phyloP scores from a whole-genome alignment of 1,140 invertebrate species.

The Melitaea cinxia region DNA sequence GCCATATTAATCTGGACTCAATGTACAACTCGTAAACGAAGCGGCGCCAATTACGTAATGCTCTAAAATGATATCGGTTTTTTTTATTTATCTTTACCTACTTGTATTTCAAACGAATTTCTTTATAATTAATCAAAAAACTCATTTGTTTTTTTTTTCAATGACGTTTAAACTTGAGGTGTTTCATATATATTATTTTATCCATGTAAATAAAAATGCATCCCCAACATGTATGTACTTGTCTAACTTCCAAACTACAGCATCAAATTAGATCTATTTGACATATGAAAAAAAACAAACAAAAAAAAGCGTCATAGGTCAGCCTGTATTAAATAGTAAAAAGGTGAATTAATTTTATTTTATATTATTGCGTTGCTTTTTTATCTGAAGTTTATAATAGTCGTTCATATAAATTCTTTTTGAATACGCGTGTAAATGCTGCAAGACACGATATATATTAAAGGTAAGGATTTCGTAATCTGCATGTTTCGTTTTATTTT shows the following conservation, averaged over 20 bases:
- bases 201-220: too few species aligned
- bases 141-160: not conserved
- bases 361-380: too few species aligned
- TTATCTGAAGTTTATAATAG: not conserved
- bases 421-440: not conserved
- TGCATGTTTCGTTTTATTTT: not conserved
- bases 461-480: not conserved
- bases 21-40: not conserved
- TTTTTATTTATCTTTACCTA: not conserved
- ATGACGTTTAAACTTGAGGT: too few species aligned
- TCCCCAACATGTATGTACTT: too few species aligned
- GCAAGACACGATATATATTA: not conserved
- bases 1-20: conserved; percentile 16
- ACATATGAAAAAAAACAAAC: too few species aligned
- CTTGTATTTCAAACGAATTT: not conserved
- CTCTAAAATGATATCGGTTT: not conserved
- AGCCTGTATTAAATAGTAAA: too few species aligned
- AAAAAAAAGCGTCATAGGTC: too few species aligned
- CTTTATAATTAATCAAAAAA: not conserved
- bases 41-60: conserved; percentile 13
- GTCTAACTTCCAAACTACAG: too few species aligned
- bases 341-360: too few species aligned
- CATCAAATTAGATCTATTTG: too few species aligned
- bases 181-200: not conserved
- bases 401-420: not conserved